A percentile compares a stretch with the other conserved stretches of the same genome.
Evolutionary conservation across 2,888 invertebrate genomes (phyloP).

Genomic region (Harpagoxenus sublaevis): DNA sequence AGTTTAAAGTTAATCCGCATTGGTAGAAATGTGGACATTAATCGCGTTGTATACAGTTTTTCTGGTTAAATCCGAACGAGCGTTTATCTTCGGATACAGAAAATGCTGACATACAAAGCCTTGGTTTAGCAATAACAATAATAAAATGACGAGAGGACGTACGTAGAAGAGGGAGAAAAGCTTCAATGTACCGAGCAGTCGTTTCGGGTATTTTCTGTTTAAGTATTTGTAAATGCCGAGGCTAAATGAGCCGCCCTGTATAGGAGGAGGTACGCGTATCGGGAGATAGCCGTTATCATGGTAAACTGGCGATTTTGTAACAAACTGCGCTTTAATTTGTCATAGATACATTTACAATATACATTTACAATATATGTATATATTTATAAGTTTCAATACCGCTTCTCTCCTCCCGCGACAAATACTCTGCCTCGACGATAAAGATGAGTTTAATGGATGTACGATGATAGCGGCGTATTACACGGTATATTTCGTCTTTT

Average conservation of each 20-base stretch:
- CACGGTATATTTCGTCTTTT: slow-evolving; percentile 64
- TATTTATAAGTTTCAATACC: slow-evolving; percentile 77
- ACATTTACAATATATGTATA: slow-evolving; percentile 78
- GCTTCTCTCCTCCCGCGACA: slow-evolving; percentile 67
- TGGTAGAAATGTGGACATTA: too few relatives aligned
- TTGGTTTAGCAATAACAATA: background rate
- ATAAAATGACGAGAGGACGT: background rate
- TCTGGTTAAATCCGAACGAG: background rate
- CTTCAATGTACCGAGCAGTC: background rate
- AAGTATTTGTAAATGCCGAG: background rate
- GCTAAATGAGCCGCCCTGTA: background rate
- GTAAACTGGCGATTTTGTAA: slow-evolving; percentile 77
- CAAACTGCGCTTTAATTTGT: slow-evolving; percentile 85
- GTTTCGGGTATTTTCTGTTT: background rate
- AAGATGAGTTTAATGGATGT: slow-evolving; percentile 77
- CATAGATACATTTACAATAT: slow-evolving; percentile 86
- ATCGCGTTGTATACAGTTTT: background rate
- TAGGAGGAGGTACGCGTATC: background rate
- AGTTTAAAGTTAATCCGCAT: too few relatives aligned
- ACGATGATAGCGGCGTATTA: slow-evolving; percentile 72
- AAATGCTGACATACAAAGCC: background rate
- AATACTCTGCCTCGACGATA: slow-evolving; percentile 77
- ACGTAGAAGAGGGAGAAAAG: background rate
- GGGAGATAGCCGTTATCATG: slow-evolving; percentile 16
- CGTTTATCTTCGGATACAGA: background rate